These are phyloP conservation scores for Xiphorhynchus erythropygius DNA, from an alignment of 2,797 vertebrate genomes.

Conservation along the genomic window DNA sequence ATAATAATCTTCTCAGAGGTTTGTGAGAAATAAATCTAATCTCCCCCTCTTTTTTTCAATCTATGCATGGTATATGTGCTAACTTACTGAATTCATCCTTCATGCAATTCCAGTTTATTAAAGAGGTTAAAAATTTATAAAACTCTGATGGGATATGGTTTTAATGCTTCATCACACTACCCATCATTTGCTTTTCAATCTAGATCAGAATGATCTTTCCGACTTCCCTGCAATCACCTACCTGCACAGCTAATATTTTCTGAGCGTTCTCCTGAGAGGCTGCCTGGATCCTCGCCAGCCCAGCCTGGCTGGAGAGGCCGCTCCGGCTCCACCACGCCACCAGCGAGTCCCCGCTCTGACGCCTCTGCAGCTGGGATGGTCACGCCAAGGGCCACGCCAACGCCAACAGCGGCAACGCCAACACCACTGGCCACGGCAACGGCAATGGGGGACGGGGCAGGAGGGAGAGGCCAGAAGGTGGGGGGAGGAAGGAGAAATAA, in stretches of 20 bases:
- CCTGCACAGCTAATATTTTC: constrained; percentile 97
- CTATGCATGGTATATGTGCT: constrained; percentile 61
- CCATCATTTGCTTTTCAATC: constrained; percentile 85
- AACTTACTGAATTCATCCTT: constrained; percentile 80
- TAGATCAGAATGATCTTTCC: constrained; percentile 81
- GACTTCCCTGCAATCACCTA: constrained; percentile 85
- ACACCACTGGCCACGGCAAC: neutral
- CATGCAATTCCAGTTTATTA: constrained; percentile 82
- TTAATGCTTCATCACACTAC: constrained; percentile 84
- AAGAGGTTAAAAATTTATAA: constrained; percentile 85
- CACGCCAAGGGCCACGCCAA: rapidly evolving
- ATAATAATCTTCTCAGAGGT: constrained; percentile 56
- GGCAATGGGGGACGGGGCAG: rapidly evolving
- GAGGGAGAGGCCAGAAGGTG: rapidly evolving
- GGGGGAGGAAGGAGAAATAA: constrained; percentile 33
- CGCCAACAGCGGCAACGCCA: neutral
- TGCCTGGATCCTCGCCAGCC: constrained; percentile 89
- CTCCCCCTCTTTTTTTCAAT: constrained; percentile 39
- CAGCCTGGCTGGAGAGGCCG: constrained; percentile 85
- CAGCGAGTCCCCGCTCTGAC: constrained; percentile 82
- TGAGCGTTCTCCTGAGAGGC: constrained; percentile 90
- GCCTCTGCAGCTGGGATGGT: constrained; percentile 82
- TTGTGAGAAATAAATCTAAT: constrained; percentile 63
- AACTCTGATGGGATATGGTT: constrained; percentile 83
- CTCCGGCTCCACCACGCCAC: constrained; percentile 83